Evolutionary conservation across 2,888 invertebrate genomes (phyloP).

Genomic region (Pristionchus maxplancki): DNA sequence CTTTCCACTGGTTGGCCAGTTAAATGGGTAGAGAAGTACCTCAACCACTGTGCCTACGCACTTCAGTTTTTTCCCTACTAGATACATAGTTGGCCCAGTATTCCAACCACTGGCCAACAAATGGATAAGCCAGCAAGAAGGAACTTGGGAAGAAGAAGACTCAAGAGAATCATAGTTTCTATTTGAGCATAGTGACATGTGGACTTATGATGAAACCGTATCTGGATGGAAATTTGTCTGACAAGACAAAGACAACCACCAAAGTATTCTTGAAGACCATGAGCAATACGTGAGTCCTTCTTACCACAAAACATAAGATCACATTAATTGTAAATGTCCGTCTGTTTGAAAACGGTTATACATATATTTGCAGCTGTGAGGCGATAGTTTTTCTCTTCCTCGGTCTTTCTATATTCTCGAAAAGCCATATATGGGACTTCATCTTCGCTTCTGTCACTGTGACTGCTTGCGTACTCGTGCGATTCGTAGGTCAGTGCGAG

Average conservation of each 20-base stretch:
- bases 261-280: constrained; percentile 98
- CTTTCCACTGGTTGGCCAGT: no score
- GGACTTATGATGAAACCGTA: constrained; percentile 91
- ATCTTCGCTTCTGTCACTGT: constrained; percentile 94
- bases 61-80: no score
- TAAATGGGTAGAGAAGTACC: no score
- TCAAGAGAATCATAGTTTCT: no score
- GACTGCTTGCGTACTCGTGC: constrained; percentile 91
- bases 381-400: constrained; percentile 99
- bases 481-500: constrained; percentile 93
- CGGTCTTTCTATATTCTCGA: constrained; percentile 95
- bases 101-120: no score
- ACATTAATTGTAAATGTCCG: no score
- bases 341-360: not conserved
- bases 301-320: no score
- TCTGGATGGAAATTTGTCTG: constrained; percentile 69
- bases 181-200: constrained; percentile 93
- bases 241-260: constrained; percentile 64
- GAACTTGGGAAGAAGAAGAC: no score
- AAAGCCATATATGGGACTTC: constrained; percentile 94
- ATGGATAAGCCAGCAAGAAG: no score
- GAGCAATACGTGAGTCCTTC: constrained; percentile 81
- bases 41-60: no score
- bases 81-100: no score
- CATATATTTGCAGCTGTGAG: constrained; percentile 84